These are phyloP conservation scores for Oxyruncus cristatus DNA, from an alignment of 2,113 vertebrate genomes.

Conservation along the genomic window DNA sequence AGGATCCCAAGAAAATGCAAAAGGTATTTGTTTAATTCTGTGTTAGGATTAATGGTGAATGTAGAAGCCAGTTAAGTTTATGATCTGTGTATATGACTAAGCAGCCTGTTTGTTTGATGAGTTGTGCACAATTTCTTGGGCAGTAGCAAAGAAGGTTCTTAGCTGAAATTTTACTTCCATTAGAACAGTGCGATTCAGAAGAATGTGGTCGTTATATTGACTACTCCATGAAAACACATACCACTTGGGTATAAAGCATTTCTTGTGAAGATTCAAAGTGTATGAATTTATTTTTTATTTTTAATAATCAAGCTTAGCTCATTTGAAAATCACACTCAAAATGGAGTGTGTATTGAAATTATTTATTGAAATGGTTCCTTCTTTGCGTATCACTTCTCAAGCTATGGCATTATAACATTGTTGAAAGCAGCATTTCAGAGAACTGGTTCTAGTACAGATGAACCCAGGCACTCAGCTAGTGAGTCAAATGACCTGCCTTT, in stretches of 20 bases:
- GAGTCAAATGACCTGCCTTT: background rate
- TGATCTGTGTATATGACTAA: background rate
- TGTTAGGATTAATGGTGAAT: background rate
- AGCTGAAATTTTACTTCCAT: background rate
- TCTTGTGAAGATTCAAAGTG: background rate
- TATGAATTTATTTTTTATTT: background rate
- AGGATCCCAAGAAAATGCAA: constrained; percentile 78
- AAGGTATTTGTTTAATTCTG: constrained; percentile 77
- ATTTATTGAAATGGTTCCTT: background rate
- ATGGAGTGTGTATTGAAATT: background rate
- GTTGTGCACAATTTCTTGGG: background rate
- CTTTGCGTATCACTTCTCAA: background rate
- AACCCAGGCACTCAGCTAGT: background rate
- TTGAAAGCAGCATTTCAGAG: background rate
- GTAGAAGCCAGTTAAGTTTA: background rate
- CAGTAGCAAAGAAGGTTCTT: background rate
- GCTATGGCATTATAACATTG: background rate
- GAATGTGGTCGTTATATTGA: background rate
- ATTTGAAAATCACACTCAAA: background rate
- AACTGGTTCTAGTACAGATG: background rate
- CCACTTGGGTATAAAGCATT: background rate
- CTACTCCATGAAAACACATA: background rate
- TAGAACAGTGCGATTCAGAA: background rate
- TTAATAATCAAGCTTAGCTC: background rate
- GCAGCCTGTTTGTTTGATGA: background rate